A percentile compares a stretch with the other conserved stretches of the same genome.
phyloP scores from a whole-genome alignment of 53 echinoderm and acorn worm genomes.

The Arbacia lixula region DNA sequence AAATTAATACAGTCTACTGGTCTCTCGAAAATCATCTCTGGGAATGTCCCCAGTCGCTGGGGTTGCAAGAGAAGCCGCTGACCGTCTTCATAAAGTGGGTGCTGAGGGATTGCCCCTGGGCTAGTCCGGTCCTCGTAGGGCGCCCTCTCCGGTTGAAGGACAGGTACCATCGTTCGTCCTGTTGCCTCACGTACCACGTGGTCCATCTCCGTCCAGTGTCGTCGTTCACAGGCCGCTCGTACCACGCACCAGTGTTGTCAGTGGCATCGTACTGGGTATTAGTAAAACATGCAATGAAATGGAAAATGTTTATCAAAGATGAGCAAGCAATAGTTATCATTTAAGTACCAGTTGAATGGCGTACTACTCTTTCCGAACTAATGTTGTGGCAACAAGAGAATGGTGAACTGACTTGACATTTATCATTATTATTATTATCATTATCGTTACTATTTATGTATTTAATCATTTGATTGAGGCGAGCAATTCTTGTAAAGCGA shows the following conservation, averaged over 20 bases:
- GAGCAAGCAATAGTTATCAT: too few species aligned
- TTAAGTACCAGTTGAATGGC: too few species aligned
- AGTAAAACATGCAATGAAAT: not conserved
- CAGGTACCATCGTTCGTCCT: not conserved
- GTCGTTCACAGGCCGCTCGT: conserved; percentile 13
- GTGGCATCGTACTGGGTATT: not conserved
- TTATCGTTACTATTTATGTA: not conserved
- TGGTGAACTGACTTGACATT: too few species aligned
- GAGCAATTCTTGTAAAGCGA: too few species aligned
- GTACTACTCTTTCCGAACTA: too few species aligned
- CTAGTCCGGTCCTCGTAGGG: not conserved
- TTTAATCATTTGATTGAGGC: too few species aligned
- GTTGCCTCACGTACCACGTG: conserved; percentile 1
- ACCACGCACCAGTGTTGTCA: conserved; percentile 1
- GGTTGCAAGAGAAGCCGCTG: conserved; percentile 8
- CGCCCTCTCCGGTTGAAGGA: not conserved
- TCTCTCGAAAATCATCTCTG: not conserved
- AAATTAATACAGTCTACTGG: too few species aligned
- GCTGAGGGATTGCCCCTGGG: not conserved
- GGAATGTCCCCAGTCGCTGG: conserved; percentile 7
- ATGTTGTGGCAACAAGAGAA: too few species aligned
- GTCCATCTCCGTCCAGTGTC: too few species aligned
- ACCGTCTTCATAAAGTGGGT: conserved; percentile 11
- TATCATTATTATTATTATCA: not conserved
- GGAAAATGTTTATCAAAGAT: not conserved